phyloP scores from a whole-genome alignment of 2,888 invertebrate genomes.

The Schizaphis graminum region DNA sequence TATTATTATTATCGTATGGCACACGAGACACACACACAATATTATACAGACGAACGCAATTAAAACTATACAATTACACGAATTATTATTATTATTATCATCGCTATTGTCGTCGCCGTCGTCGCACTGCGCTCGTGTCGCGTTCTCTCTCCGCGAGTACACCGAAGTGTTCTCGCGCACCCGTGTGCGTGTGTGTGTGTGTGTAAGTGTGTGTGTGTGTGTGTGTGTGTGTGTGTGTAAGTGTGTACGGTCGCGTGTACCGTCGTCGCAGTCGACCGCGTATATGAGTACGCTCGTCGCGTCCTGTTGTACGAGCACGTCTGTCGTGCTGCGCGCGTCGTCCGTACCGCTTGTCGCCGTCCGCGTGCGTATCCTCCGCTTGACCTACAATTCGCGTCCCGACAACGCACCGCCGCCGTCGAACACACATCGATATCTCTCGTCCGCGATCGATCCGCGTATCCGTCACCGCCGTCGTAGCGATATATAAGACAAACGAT shows the following conservation, averaged over 20 bases:
- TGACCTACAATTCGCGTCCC: slow-evolving; percentile 58
- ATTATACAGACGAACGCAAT: neutral
- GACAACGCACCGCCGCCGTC: neutral
- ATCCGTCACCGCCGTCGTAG: neutral
- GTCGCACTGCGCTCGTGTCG: slow-evolving; percentile 1
- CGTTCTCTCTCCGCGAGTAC: neutral
- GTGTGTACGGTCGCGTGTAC: neutral
- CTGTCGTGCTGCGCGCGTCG: slow-evolving; percentile 35
- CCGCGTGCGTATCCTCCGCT: slow-evolving; percentile 44
- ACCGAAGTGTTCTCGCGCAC: neutral
- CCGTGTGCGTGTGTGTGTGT: neutral
- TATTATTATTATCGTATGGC: neutral
- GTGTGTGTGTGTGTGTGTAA: neutral
- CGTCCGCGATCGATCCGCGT: neutral
- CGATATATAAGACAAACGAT: neutral
- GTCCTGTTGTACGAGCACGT: slow-evolving; percentile 18
- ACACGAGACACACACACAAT: neutral
- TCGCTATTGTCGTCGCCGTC: neutral
- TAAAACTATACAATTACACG: neutral
- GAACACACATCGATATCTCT: neutral
- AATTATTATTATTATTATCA: too few relatives aligned
- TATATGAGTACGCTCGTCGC: neutral
- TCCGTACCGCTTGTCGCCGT: slow-evolving; percentile 26
- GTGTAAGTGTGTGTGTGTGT: slow-evolving; percentile 2
- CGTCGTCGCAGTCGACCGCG: neutral